Conservation (phyloP, 1,140 invertebrate genomes). For the Rhopalosiphum padi region DNA sequence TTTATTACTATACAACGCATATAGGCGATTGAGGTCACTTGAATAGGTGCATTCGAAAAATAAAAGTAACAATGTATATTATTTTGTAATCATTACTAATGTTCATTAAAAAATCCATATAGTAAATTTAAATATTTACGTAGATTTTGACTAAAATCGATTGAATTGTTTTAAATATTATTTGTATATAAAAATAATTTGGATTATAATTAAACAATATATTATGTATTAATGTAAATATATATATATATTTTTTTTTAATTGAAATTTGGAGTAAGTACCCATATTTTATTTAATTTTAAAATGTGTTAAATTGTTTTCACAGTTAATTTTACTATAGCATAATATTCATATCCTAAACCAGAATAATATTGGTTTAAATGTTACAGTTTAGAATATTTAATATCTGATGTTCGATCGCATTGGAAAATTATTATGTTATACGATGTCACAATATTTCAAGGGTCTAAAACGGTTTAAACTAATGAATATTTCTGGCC, state of each 20-base stretch:
- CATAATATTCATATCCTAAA: neutral
- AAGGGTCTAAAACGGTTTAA: constrained; percentile 3
- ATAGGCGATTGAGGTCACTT: neutral
- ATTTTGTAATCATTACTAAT: neutral
- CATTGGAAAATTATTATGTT: neutral
- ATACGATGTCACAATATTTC: neutral
- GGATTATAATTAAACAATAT: neutral
- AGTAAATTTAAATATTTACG: neutral
- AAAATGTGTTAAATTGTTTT: neutral
- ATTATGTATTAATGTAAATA: too few species aligned
- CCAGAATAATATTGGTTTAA: neutral
- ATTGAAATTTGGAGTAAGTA: neutral
- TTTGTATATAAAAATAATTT: neutral
- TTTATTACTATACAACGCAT: neutral
- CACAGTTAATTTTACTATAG: neutral
- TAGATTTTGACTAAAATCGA: neutral
- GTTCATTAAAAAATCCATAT: neutral
- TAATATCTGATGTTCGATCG: neutral
- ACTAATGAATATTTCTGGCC: constrained; percentile 7
- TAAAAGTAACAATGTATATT: neutral
- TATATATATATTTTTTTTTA: too few species aligned
- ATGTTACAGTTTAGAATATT: neutral
- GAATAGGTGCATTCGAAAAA: neutral
- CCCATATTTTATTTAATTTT: neutral
- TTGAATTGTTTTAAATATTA: neutral